These are phyloP conservation scores for Heliconius hewitsoni DNA, from an alignment of 1,140 invertebrate genomes.

Conservation along the genomic window DNA sequence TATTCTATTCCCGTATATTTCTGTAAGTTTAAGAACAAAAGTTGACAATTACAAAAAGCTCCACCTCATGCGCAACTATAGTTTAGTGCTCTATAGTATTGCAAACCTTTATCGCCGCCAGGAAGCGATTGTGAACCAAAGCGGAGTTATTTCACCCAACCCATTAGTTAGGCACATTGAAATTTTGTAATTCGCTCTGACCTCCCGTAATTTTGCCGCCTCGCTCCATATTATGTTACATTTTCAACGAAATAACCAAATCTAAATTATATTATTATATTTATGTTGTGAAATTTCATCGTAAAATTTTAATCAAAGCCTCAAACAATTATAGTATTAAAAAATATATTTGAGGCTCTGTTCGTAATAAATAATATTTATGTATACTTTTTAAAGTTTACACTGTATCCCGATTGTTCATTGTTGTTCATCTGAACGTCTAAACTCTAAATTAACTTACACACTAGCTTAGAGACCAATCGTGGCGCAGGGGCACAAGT, in stretches of 20 bases:
- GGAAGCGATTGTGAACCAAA: constrained; percentile 30
- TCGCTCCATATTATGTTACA: background rate
- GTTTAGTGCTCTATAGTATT: background rate
- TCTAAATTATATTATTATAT: background rate
- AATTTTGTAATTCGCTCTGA: constrained; percentile 2
- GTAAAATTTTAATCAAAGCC: too few relatives aligned
- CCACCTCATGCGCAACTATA: background rate
- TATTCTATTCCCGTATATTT: background rate
- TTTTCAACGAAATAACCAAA: background rate
- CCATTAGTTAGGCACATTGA: background rate
- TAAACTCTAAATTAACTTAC: too few relatives aligned
- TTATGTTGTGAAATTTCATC: too few relatives aligned
- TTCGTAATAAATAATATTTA: too few relatives aligned
- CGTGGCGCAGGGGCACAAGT: too few relatives aligned
- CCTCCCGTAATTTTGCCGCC: constrained; percentile 2
- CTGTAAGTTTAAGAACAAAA: background rate
- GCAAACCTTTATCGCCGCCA: constrained; percentile 30
- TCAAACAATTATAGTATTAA: too few relatives aligned
- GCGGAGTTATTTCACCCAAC: constrained; percentile 22
- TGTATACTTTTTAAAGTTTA: too few relatives aligned
- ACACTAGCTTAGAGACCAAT: too few relatives aligned
- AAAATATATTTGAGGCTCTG: too few relatives aligned
- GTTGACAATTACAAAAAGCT: background rate
- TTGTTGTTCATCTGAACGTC: too few relatives aligned
- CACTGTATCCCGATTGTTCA: too few relatives aligned